Base-by-base conservation (phyloP, 2,797 vertebrate species). In the Phalloptychus januarius region DNA sequence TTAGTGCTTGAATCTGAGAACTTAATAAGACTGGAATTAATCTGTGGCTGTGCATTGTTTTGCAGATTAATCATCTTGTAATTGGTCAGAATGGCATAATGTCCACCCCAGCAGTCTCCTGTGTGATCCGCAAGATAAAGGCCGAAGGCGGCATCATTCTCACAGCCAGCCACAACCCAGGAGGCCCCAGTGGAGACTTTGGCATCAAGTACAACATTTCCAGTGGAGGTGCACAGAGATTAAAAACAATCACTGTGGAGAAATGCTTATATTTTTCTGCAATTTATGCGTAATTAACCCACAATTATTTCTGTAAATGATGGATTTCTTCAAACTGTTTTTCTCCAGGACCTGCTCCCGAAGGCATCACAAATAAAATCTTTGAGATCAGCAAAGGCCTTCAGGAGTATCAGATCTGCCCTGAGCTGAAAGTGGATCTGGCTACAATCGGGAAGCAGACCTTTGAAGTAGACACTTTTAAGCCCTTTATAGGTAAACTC, bases 151-250 rank as follows among this genome's bases (percentile, higher is more conserved):
- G 98, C 52, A 99, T 99, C 88, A 99, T 99, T 88, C 94, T 99
- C 78, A 99, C 98, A 0, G 98, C 98, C 89, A 99, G 98, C 87
- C 98, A 99, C 94, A 99, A 99, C 91, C 98, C 98, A 0, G 98
- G 98, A 1, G 98, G 98, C 13, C 97, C 98, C 86, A 96, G 80
- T 77, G 98, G 98, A 79, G 98, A 99, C 88, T 99, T 99, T 85
- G 98, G 98, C 85, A 99, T 99, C 87, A 99, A 99, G 77, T 99
- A 97, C 92, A 99, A 99, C 88, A 99, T 95, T 83, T 94, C 98
- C 87, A 99, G 96, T 44, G 98, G 98, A 96, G 98, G 98, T 98
- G 82, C 94, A 82, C 72, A 13, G 7, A 15, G 28, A 20, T 40
- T 25, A 56, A 15, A 70, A 18, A 70, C 54, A 0, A 12, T 58